Evolutionary conservation across 2,888 invertebrate genomes (phyloP).

Genomic region (Sturmia bella): DNA sequence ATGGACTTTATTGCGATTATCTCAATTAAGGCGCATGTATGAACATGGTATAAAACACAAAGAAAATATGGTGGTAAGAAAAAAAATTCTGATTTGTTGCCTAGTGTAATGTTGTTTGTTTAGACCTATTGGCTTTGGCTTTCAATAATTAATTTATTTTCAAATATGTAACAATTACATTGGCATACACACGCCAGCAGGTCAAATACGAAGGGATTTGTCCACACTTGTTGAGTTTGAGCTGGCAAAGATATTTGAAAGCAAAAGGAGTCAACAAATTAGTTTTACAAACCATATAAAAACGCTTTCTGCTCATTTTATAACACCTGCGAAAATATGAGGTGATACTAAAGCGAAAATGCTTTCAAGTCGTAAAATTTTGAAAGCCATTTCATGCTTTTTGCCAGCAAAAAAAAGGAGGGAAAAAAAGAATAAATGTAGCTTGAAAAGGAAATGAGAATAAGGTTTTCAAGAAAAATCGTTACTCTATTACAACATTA

Average conservation of each 20-base stretch:
- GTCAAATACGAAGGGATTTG: no score
- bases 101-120: no score
- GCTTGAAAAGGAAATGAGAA: not conserved
- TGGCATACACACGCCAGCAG: no score
- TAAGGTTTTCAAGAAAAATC: not conserved
- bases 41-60: no score
- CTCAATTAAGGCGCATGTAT: no score
- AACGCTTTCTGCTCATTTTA: conserved; percentile 47
- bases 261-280: conserved; percentile 2
- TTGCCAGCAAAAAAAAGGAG: not conserved
- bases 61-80: no score
- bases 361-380: conserved; percentile 1
- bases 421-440: not conserved
- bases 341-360: not conserved
- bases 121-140: no score
- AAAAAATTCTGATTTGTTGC: no score
- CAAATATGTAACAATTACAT: no score
- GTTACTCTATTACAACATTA: not conserved
- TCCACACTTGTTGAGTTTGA: not conserved
- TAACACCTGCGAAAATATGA: conserved; percentile 50
- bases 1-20: no score
- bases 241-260: not conserved
- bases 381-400: not conserved
- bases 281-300: conserved; percentile 48
- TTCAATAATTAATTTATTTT: no score